These are phyloP conservation scores for Halcyon chelicuti DNA, from an alignment of 2,797 vertebrate genomes.

Conservation along the genomic window DNA sequence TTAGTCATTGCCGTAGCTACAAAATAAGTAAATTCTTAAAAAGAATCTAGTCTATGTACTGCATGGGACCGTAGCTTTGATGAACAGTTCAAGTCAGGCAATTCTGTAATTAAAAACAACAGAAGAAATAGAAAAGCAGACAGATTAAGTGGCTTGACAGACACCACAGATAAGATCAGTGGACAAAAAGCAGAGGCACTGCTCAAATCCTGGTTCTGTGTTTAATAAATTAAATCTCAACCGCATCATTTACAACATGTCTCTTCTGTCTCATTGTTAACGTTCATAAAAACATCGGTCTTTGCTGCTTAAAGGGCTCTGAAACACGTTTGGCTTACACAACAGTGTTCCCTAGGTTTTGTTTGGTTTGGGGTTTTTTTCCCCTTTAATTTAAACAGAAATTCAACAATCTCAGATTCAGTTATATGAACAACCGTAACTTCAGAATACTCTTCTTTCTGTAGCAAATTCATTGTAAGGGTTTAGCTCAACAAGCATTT, in stretches of 20 bases:
- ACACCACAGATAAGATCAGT: slow-evolving; percentile 24
- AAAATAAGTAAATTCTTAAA: neutral
- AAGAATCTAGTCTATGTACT: neutral
- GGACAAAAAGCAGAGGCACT: slow-evolving; percentile 45
- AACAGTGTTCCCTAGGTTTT: fast-evolving
- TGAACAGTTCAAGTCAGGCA: neutral
- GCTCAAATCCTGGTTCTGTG: neutral
- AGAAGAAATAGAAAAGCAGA: slow-evolving; percentile 19
- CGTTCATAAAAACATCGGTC: neutral
- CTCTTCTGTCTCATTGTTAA: neutral
- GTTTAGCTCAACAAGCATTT: neutral
- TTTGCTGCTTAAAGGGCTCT: neutral
- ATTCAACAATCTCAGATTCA: neutral
- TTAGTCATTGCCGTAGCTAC: neutral
- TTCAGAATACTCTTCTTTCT: neutral
- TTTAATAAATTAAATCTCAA: neutral
- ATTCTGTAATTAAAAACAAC: slow-evolving; percentile 15
- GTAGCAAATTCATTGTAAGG: neutral
- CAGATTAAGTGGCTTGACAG: slow-evolving; percentile 19
- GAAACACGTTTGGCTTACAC: neutral
- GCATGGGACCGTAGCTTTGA: neutral
- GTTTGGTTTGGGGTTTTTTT: neutral
- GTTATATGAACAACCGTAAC: neutral
- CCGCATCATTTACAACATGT: neutral
- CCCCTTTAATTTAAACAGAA: neutral